Evolutionary conservation across 2,888 invertebrate genomes (phyloP).

Genomic region (Diplolepis rosae): DNA sequence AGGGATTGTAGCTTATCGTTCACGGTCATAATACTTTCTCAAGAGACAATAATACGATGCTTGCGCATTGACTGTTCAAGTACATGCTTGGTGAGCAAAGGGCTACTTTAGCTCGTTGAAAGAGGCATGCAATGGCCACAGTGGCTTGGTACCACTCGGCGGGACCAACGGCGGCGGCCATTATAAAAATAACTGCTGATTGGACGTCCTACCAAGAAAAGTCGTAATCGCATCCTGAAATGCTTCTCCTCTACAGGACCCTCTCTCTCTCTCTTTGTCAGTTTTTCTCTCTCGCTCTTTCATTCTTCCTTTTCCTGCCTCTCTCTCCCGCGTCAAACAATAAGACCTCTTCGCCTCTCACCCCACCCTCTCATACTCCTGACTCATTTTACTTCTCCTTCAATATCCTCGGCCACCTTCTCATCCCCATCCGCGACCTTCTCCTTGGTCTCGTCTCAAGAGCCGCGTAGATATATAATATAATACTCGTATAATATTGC

Average conservation of each 20-base stretch:
- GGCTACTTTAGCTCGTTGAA: slow-evolving; percentile 60
- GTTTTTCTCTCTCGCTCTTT: slow-evolving; percentile 5
- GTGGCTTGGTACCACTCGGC: slow-evolving; percentile 46
- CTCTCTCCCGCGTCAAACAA: slow-evolving; percentile 31
- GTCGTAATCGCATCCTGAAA: slow-evolving; percentile 73
- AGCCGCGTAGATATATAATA: not conserved
- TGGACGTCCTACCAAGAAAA: slow-evolving; percentile 73
- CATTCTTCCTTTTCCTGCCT: slow-evolving; percentile 12
- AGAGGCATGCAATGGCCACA: slow-evolving; percentile 60
- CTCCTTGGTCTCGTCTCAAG: slow-evolving; percentile 14
- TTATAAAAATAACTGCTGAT: slow-evolving; percentile 74
- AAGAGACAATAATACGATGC: slow-evolving; percentile 22
- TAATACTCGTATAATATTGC: too few species aligned
- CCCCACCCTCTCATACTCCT: not conserved
- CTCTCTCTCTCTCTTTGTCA: slow-evolving; percentile 41
- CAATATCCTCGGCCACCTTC: slow-evolving; percentile 15
- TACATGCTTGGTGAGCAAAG: slow-evolving; percentile 46
- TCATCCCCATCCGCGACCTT: slow-evolving; percentile 22
- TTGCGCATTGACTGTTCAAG: slow-evolving; percentile 5
- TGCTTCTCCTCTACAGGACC: slow-evolving; percentile 52
- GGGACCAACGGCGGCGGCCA: slow-evolving; percentile 61
- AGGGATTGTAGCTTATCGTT: slow-evolving; percentile 5
- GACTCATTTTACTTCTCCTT: slow-evolving; percentile 25
- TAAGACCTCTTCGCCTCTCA: slow-evolving; percentile 19
- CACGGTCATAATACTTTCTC: slow-evolving; percentile 12